Conservation (phyloP, 1,140 invertebrate genomes). For the Euura saliciscinereae region DNA sequence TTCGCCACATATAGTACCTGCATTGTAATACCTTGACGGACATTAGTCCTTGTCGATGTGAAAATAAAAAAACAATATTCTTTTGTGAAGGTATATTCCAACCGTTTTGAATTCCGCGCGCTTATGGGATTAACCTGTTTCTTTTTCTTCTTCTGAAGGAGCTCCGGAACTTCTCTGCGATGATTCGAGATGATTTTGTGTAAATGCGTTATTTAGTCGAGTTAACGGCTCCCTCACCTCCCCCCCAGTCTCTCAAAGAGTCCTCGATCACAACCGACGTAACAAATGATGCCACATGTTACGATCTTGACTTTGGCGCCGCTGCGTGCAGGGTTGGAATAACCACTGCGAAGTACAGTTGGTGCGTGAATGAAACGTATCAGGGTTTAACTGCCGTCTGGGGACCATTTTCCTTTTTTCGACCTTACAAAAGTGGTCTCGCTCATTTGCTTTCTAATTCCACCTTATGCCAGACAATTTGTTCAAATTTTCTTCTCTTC, state of each 20-base stretch:
- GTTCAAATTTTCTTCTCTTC: too few relatives aligned
- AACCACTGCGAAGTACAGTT: conserved; percentile 21
- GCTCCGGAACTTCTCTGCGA: too few relatives aligned
- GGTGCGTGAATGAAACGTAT: conserved; percentile 20
- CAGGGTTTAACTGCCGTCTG: conserved; percentile 41
- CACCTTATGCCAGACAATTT: conserved; percentile 37
- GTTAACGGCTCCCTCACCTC: not conserved
- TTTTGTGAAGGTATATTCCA: too few relatives aligned
- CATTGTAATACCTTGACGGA: not conserved
- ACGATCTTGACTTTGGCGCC: conserved; percentile 45
- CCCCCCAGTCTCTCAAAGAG: not conserved
- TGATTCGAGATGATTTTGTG: too few relatives aligned
- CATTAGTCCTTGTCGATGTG: too few relatives aligned
- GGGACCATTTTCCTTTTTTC: conserved; percentile 45
- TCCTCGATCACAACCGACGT: conserved; percentile 25
- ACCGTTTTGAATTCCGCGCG: too few relatives aligned
- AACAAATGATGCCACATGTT: conserved; percentile 63
- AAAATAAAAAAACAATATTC: too few relatives aligned
- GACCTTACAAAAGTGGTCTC: conserved; percentile 40
- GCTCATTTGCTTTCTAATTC: conserved; percentile 41
- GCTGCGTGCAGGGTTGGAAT: conserved; percentile 26
- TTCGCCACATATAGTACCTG: not conserved
- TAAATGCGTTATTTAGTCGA: not conserved
- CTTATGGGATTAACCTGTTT: too few relatives aligned
- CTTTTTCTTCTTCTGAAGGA: too few relatives aligned